These are phyloP conservation scores for Archips xylosteana DNA, from an alignment of 2,888 invertebrate genomes.

Conservation along the genomic window DNA sequence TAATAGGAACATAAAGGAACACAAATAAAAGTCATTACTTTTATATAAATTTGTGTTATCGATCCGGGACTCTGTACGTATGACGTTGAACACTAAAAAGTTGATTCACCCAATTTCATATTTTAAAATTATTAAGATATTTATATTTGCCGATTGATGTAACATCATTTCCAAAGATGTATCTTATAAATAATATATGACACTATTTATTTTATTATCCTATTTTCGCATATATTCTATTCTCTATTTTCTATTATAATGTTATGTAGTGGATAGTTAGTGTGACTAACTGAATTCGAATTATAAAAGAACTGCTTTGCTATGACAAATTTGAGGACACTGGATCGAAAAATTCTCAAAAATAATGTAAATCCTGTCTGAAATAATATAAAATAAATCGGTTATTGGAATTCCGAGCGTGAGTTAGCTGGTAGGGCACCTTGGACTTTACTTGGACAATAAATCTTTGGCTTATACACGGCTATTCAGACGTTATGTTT, in stretches of 20 bases:
- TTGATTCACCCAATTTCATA: too few species aligned
- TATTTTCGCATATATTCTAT: conserved; percentile 32
- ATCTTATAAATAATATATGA: conserved; percentile 13
- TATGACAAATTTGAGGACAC: conserved; percentile 32
- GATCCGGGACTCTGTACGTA: too few species aligned
- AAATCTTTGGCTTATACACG: conserved; percentile 70
- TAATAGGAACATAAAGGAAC: too few species aligned
- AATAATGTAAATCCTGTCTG: conserved; percentile 22
- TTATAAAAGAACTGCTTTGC: conserved; percentile 29
- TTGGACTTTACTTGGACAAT: conserved; percentile 84
- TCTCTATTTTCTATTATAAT: conserved; percentile 23
- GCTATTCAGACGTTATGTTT: conserved; percentile 47
- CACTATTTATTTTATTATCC: conserved; percentile 18
- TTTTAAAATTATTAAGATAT: conserved; percentile 52
- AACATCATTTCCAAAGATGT: conserved; percentile 8
- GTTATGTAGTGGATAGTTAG: conserved; percentile 34
- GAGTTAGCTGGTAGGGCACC: conserved; percentile 70
- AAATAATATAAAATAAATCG: conserved; percentile 13
- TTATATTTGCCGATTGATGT: conserved; percentile 15
- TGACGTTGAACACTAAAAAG: too few species aligned
- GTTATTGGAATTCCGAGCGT: conserved; percentile 50
- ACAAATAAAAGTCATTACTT: too few species aligned
- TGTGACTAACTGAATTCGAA: conserved; percentile 35
- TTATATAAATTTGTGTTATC: too few species aligned
- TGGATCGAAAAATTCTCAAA: conserved; percentile 9